Base-by-base conservation (phyloP, 2,797 vertebrate genomes). In the Melanotaenia maccullochi region DNA sequence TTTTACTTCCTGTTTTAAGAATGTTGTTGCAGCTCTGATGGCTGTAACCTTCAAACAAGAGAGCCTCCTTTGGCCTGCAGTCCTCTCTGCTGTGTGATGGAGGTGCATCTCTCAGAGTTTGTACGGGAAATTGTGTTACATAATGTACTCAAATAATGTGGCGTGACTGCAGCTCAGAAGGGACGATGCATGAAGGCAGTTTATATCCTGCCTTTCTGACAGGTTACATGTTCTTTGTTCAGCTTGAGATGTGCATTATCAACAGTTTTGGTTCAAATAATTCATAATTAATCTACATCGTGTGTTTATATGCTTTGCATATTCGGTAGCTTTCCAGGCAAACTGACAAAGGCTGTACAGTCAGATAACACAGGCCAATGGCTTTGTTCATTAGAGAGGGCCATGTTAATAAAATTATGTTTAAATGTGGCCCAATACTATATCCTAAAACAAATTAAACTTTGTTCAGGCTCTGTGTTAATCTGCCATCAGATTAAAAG, bases 1-100 rank as follows among this genome's bases (percentile, higher is more conserved):
- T 75, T 74, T 66, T 8, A 80, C 81, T 85, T 92, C 89, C 90
- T 88, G 87, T 85, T 87, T 86, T 76, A 80, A 66, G 65, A 73
- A 78, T 47, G 47, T 65, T 73, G 49, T 69, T 61, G 28, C 57
- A 58, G 16, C 71, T 52, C 22, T 16, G 42, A 32, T n/a, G 13
- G 20, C 20, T 51, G 52, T 75, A 63, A 82, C 79, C 76, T 84
- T 80, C 58, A 63, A 60, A 54, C 32, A 64, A 84, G 62, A 74
- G 68, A 74, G 52, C 42, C 36, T 65, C 30, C 12, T 72, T 44
- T 73, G 61, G 63, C 75, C 78, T 22, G 22, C 57, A 79, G 85
- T 55, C 70, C 62, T 57, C 32, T 63, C 57, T 71, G 76, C 56
- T 55, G 60, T 62, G 68, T 55, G 65, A 58, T 1, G 59, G 51